Evolutionary conservation across 2,888 invertebrate species (phyloP), one percentile per base, ranked within the genome.

Genomic region (Chydorus sphaericus): DNA sequence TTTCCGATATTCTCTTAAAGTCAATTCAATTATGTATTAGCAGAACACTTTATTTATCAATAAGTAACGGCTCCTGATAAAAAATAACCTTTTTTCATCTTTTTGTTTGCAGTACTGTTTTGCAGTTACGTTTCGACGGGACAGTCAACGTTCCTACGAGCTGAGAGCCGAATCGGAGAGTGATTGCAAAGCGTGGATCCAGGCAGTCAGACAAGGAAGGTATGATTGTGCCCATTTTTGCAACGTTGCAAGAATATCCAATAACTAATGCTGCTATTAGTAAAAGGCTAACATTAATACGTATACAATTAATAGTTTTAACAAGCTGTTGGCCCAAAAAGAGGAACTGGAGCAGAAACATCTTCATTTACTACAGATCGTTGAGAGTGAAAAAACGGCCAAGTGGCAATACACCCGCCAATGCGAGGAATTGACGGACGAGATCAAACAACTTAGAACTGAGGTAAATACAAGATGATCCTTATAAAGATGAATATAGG

Each of bases 381-480:
- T 91, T 55, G 91, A 92, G 70, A 89, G 87, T 61, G 91, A 91
- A 71, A 79, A 89, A 65, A 90, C 90, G 2, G 88, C 90, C 1
- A 87, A 91, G 66, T 90, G 89, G 86, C 89, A 90, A 71, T 91
- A 90, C 70, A 86, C 87, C 1, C 87, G 88, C 68, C 89, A 91
- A 69, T 90, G 90, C 64, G 91, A 91, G 65, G 91, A 91, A 65
- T 77, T 91, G n/a, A 78, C 82, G 30, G 78, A 80, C 2, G 91
- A 92, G 71, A 87, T 91, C 60, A 89, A 89, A 71, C 89, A 90
- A 68, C 76, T 92, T 2, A 75, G 89, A 62, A 80, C 83, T 1
- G 91, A 92, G 82, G 90, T 91, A 70, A n/a, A n/a, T n/a, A n/a
- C n/a, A n/a, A n/a, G n/a, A n/a, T n/a, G n/a, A n/a, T n/a, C n/a